phyloP scores from a whole-genome alignment of 1,140 invertebrate genomes.

The Caenorhabditis inopinata region DNA sequence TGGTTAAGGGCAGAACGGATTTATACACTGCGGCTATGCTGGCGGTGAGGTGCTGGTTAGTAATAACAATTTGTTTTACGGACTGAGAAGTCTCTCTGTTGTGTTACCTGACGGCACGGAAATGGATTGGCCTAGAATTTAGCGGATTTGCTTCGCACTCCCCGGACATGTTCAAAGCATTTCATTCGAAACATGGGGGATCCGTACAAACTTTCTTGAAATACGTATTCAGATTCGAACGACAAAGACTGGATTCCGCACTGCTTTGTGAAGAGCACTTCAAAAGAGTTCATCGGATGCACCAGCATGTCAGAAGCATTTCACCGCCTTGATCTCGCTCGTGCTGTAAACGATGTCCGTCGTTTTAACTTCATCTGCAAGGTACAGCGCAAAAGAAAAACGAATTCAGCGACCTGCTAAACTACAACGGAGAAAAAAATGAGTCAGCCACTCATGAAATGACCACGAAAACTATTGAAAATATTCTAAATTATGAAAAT shows the following conservation, averaged over 20 bases:
- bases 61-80: conserved; percentile 32
- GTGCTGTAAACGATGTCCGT: conserved; percentile 86
- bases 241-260: conserved; percentile 74
- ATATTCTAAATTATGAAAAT: too few species aligned
- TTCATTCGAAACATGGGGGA: too few species aligned
- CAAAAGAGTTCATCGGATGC: conserved; percentile 89
- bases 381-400: conserved; percentile 62
- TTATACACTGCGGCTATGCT: not conserved
- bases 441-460: too few species aligned
- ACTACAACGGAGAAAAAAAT: too few species aligned
- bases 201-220: too few species aligned
- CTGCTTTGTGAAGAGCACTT: conserved; percentile 86
- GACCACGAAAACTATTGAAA: too few species aligned
- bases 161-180: too few species aligned
- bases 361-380: conserved; percentile 95
- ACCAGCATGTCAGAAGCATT: conserved; percentile 92
- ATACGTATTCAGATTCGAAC: conserved; percentile 36
- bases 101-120: not conserved
- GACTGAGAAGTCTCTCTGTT: not conserved
- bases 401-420: too few species aligned
- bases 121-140: conserved; percentile 16
- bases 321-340: conserved; percentile 86
- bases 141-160: too few species aligned
- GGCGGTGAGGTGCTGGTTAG: not conserved
- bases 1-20: not conserved